Evolutionary conservation across 2,113 vertebrate genomes (phyloP).

Genomic region (Brachirus orientalis): DNA sequence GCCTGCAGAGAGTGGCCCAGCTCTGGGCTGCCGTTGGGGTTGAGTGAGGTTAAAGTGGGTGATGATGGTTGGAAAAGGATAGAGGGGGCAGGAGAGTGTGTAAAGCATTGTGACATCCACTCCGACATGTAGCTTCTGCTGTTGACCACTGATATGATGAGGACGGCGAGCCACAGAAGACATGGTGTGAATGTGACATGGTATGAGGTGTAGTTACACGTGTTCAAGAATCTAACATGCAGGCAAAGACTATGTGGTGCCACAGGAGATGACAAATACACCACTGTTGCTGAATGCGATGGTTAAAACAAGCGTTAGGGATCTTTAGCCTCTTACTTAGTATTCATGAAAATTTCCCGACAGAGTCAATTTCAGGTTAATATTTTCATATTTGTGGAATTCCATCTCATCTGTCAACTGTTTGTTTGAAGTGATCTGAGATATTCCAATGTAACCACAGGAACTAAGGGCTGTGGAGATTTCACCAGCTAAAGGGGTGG

Average conservation of each 20-base stretch:
- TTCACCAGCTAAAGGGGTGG: constrained; percentile 64
- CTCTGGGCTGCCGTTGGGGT: constrained; percentile 53
- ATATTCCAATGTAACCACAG: constrained; percentile 72
- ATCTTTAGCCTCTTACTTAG: background rate
- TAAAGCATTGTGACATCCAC: constrained; percentile 43
- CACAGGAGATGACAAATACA: background rate
- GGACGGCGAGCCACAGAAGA: constrained; percentile 19
- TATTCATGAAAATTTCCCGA: constrained; percentile 33
- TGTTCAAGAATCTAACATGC: constrained; percentile 1
- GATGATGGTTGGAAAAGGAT: constrained; percentile 67
- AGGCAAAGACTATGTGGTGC: background rate
- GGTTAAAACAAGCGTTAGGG: constrained; percentile 18
- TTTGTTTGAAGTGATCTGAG: constrained; percentile 80
- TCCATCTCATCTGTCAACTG: constrained; percentile 61
- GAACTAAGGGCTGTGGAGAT: constrained; percentile 48
- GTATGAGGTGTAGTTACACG: constrained; percentile 14
- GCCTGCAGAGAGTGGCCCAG: constrained; percentile 55
- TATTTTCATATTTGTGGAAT: constrained; percentile 67
- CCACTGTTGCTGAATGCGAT: background rate
- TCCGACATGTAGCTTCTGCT: constrained; percentile 13
- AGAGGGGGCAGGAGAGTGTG: constrained; percentile 41
- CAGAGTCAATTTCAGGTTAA: constrained; percentile 49
- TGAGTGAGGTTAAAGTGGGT: constrained; percentile 77
- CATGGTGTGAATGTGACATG: constrained; percentile 34
- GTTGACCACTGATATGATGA: constrained; percentile 24